Base-by-base conservation (phyloP, 1,140 invertebrate genomes). In the Probaryconus sp. region DNA sequence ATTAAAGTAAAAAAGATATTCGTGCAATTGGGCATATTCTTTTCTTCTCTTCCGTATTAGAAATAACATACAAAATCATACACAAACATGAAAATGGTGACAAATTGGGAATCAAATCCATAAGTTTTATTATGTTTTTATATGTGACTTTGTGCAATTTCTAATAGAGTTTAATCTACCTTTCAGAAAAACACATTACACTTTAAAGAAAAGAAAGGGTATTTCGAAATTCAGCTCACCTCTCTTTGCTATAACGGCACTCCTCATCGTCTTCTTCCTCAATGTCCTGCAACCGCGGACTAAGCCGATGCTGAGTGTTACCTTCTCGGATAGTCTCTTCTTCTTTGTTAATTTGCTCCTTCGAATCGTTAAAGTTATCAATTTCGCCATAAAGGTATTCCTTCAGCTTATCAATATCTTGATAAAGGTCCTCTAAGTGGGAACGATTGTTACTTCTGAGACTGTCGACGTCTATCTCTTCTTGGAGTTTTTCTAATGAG, bases 201-300 rank as follows among this genome's bases (percentile, higher is more conserved):
- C n/a, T n/a, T n/a, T n/a, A n/a, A n/a, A n/a, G n/a, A n/a, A n/a
- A n/a, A n/a, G n/a, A n/a, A n/a, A n/a, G n/a, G n/a, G n/a, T n/a
- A n/a, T n/a, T n/a, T n/a, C n/a, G n/a, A n/a, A n/a, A n/a, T n/a
- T n/a, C n/a, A n/a, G n/a, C 81, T 81, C 50, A 88, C 87, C 85
- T 82, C 56, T 83, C 84, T 48, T 76, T 81, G n/a, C 68, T 81
- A 50, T 83, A 79, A n/a, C 83, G 83, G 45, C 85, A 69, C 42
- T 88, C 86, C 40, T 88, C 85, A 78, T 89, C 89, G 68, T 89
- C 89, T 72, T 89, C 89, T 40, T 90, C 89, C 71, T 89, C 87
- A 53, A 89, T 89, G 48, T 90, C 89, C 78, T 90, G 88, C 7
- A 90, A 78, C 28, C 85, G 73, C 7, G 86, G 86, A 21, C 83